phyloP scores from a whole-genome alignment of 2,113 vertebrate genomes.

The Tichodroma muraria region DNA sequence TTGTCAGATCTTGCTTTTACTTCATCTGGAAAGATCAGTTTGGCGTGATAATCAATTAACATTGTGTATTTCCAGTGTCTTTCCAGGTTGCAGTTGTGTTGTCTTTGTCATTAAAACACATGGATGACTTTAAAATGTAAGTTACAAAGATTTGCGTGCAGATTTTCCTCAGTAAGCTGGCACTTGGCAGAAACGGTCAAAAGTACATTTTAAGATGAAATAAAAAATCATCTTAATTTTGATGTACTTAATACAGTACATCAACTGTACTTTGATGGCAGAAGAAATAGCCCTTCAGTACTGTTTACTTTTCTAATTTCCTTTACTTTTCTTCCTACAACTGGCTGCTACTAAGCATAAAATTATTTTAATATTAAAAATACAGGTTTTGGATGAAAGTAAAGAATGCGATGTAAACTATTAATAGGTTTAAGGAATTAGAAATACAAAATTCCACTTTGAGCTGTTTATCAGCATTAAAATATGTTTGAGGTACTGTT shows the following conservation, averaged over 20 bases:
- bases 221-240: too few relatives aligned
- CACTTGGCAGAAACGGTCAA: neutral
- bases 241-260: too few relatives aligned
- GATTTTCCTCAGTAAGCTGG: neutral
- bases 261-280: neutral
- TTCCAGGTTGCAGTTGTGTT: neutral
- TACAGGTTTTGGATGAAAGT: neutral
- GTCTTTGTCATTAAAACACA: neutral
- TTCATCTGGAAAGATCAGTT: conserved; percentile 21
- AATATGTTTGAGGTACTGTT: neutral
- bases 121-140: neutral
- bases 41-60: neutral
- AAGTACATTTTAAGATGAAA: neutral
- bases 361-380: neutral
- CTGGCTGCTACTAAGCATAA: neutral
- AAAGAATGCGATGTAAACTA: neutral
- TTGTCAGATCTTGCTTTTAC: neutral
- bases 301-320: neutral
- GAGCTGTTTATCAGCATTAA: neutral
- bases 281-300: neutral
- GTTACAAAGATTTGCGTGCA: neutral
- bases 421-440: neutral
- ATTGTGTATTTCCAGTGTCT: neutral
- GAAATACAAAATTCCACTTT: neutral
- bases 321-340: neutral